Evolutionary conservation across 35 echinoderm and acorn worm genomes (phyloP), one percentile per base, ranked within the genome.

Genomic region (Hemicentrotus pulcherrimus): DNA sequence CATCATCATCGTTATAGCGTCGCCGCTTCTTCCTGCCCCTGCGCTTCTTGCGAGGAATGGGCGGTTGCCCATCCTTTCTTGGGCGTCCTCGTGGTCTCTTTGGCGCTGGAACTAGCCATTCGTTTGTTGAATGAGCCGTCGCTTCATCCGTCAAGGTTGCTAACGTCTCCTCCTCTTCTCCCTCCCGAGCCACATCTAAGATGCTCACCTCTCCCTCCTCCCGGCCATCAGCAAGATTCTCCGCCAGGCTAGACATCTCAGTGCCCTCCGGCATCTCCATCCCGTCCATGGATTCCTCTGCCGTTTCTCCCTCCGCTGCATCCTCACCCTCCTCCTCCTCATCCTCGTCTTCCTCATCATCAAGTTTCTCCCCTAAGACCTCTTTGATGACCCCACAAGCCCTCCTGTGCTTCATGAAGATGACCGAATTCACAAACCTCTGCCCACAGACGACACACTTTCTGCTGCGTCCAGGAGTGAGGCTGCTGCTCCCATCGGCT

Each of bases 331-430:
- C 96, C 46, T 94, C 94, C 86, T 86, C 96, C 9, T 97, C 92
- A 31, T 96, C 95, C n/a, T 95, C 95, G 9, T 93, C 88, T 46
- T 98, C 97, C 61, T 94, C 96, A 94, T 96, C 95, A 48, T 92
- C 95, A 30, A 95, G 92, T 41, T 95, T 91, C 47, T 95, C 95
- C 48, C 96, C 96, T 78, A 86, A 61, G 3, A 88, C 96, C 28
- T 94, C 61, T 86, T 99, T 96, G 47, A 97, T 94, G 47, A 96
- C 88, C 31, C 96, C 98, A 61, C 98, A 99, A 11, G 85, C 92
- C 35, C 96, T 95, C 47, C 98, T 94, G 92, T 99, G 98, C 85
- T 96, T 91, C 98, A 99, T 99, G 94, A 99, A 99, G 46, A 97
- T 59, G 16, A 97, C 94, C 4, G 96, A 97, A 18, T 96, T 96